A percentile compares a stretch with the other conserved stretches of the same genome.
Conservation (phyloP, 2,797 vertebrate species). For the Toxotes lorentzi region DNA sequence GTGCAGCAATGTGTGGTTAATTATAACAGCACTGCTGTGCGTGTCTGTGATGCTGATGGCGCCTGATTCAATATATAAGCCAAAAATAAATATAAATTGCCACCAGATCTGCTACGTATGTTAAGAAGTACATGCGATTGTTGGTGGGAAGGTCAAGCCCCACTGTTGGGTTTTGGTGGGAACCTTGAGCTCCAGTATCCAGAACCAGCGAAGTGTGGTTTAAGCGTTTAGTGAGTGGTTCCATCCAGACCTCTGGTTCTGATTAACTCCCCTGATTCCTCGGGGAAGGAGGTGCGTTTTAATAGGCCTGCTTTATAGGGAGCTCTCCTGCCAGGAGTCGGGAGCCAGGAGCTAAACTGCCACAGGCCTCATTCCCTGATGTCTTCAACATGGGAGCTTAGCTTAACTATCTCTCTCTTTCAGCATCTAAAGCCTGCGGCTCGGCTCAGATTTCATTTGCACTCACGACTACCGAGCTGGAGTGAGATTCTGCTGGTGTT, state of each 20-base stretch:
- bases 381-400: constrained; percentile 71
- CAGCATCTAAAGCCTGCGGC: constrained; percentile 45
- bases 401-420: constrained; percentile 46
- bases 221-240: constrained; percentile 58
- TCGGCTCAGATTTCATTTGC: constrained; percentile 58
- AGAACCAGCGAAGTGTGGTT: constrained; percentile 54
- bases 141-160: constrained; percentile 51
- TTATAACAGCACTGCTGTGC: constrained; percentile 8
- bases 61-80: constrained; percentile 16
- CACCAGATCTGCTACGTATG: constrained; percentile 37
- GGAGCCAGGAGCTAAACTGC: constrained; percentile 71
- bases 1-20: constrained; percentile 32
- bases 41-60: constrained; percentile 8
- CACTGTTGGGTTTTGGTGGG: constrained; percentile 37
- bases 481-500: constrained; percentile 24
- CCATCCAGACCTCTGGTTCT: constrained; percentile 76
- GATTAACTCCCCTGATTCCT: constrained; percentile 71
- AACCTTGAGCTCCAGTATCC: constrained; percentile 48
- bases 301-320: constrained; percentile 74
- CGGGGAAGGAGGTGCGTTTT: constrained; percentile 69
- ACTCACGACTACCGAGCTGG: constrained; percentile 25
- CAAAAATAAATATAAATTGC: constrained; percentile 34
- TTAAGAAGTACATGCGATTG: constrained; percentile 10
- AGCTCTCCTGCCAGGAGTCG: constrained; percentile 71
- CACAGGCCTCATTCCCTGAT: constrained; percentile 64